phyloP scores from a whole-genome alignment of 1,140 invertebrate genomes.

The Brachionus koreanus region DNA sequence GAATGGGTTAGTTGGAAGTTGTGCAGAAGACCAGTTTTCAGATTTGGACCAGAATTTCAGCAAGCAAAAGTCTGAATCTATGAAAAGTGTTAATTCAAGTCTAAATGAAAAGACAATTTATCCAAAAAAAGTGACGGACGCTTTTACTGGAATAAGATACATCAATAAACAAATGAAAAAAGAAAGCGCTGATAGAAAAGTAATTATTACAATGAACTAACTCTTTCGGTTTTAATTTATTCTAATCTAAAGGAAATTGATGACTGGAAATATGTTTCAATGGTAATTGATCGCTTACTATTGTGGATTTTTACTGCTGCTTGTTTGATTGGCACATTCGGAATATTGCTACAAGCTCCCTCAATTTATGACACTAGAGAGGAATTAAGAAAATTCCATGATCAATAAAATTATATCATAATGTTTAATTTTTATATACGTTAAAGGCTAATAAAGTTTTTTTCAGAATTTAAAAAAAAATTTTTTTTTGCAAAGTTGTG shows the following conservation, averaged over 20 bases:
- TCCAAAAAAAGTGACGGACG: conserved; percentile 34
- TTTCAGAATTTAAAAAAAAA: too few species aligned
- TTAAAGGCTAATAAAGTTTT: not conserved
- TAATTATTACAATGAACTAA: not conserved
- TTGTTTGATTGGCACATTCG: conserved; percentile 71
- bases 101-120: not conserved
- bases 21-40: not conserved
- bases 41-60: conserved; percentile 53
- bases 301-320: conserved; percentile 92
- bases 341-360: conserved; percentile 88
- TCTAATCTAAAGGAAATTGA: conserved; percentile 51
- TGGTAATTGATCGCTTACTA: conserved; percentile 96
- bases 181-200: conserved; percentile 41
- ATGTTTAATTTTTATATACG: not conserved
- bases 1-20: not conserved
- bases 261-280: conserved; percentile 98
- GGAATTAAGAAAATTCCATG: not conserved
- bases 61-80: conserved; percentile 20
- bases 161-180: conserved; percentile 42
- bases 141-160: conserved; percentile 21
- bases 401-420: not conserved
- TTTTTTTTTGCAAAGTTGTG: too few species aligned
- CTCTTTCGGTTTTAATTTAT: not conserved
- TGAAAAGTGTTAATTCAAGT: not conserved
- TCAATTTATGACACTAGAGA: conserved; percentile 43